Evolutionary conservation across 2,888 invertebrate genomes (phyloP).

Genomic region (Barypeithes pellucidus): DNA sequence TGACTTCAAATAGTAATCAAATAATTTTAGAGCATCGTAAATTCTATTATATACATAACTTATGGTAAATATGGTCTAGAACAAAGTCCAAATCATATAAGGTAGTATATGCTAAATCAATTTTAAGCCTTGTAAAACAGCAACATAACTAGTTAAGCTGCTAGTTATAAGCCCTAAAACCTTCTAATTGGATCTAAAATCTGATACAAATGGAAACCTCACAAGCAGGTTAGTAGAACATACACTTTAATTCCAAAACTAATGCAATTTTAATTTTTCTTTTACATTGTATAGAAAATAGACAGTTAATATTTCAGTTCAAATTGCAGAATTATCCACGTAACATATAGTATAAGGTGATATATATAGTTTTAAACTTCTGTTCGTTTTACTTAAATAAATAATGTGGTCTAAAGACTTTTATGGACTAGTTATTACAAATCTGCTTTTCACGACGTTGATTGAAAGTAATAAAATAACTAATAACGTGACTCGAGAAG

Average conservation of each 20-base stretch:
- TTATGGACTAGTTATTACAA: background rate
- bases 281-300: too few relatives aligned
- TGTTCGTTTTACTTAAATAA: background rate
- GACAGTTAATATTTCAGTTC: too few relatives aligned
- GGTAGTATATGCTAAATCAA: background rate
- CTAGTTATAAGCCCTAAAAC: slow-evolving; percentile 8
- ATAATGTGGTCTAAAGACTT: background rate
- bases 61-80: too few relatives aligned
- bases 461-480: background rate
- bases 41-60: too few relatives aligned
- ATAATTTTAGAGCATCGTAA: too few relatives aligned
- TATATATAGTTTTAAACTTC: too few relatives aligned
- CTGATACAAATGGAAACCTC: slow-evolving; percentile 34
- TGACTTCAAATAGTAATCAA: too few relatives aligned
- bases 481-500: background rate
- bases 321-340: too few relatives aligned
- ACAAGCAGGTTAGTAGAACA: slow-evolving; percentile 25
- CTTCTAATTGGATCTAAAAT: slow-evolving; percentile 41
- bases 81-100: too few relatives aligned
- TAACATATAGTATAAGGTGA: too few relatives aligned
- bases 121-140: background rate
- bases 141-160: background rate
- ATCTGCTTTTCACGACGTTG: background rate
- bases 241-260: background rate
- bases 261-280: too few relatives aligned